Base-by-base conservation (phyloP, 2,113 vertebrate species). In the Caretta caretta region DNA sequence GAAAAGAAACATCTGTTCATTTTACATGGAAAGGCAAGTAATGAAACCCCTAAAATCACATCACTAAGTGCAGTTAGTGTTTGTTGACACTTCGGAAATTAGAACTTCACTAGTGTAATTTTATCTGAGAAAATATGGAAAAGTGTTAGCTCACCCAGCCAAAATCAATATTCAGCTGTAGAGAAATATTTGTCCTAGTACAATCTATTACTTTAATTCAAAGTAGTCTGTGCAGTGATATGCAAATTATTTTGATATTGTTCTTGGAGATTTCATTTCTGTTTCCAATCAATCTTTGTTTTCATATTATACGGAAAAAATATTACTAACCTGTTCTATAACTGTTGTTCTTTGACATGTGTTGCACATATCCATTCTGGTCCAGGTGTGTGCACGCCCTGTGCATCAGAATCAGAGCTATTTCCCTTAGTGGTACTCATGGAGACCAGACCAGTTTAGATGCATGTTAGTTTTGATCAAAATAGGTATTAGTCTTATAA, bases 131-230 rank as follows among this genome's bases (percentile, higher is more conserved):
- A 83, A 81, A 6, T 12, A 80, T 72, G 57, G 89, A 69, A 92
- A 92, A 91, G 84, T 93, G 91, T 56, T 53, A 90, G 20, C 35
- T 94, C 65, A 65, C 13, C 48, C 76, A 92, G 83, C 62, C 80
- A 92, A 95, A 89, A 54, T 81, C 42, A 89, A 53, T 76, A 75
- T 84, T 90, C 81, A 86, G 11, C 75, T 80, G 16, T 2, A 57
- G 7, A 91, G 53, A 65, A 69, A 69, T 35, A 86, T 62, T 54
- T 94, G 87, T 49, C 80, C 31, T 8, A 13, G 75, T 69, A 46
- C 13, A 87, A 12, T 42, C 10, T 81, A 14, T 8, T 91, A 62
- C 89, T 90, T 29, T 12, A 80, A 93, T 87, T 72, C 92, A 17
- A 91, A 91, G n/a, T 76, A 88, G n/a, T 86, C 90, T 62, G 2